Percentiles rank a stretch among this genome's conserved stretches.
These are phyloP conservation scores for Camponotus pennsylvanicus DNA, from an alignment of 1,140 invertebrate species.

Conservation along the genomic window DNA sequence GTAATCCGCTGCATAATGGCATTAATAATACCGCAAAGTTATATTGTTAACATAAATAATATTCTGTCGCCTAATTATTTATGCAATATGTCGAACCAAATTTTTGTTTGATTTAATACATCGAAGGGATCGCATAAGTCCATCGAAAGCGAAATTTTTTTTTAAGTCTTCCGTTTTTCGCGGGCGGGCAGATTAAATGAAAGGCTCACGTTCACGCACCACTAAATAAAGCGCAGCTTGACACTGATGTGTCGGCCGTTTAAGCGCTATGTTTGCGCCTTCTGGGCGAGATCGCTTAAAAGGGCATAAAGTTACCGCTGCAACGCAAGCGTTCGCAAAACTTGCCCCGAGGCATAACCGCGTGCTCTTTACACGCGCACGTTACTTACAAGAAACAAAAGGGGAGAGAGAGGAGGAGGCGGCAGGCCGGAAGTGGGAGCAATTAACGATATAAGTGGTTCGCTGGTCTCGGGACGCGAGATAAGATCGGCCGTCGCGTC, in stretches of 20 bases:
- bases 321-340: slow-evolving; percentile 38
- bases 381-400: slow-evolving; percentile 39
- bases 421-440: slow-evolving; percentile 84
- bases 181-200: slow-evolving; percentile 1
- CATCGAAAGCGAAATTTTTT: neutral
- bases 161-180: neutral
- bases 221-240: neutral
- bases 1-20: slow-evolving; percentile 53
- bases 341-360: slow-evolving; percentile 66
- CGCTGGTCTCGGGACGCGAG: slow-evolving; percentile 80
- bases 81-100: slow-evolving; percentile 7
- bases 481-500: slow-evolving; percentile 80
- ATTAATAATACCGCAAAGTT: slow-evolving; percentile 47
- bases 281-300: slow-evolving; percentile 64
- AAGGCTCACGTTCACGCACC: neutral
- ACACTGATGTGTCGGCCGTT: slow-evolving; percentile 26
- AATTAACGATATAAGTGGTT: slow-evolving; percentile 87
- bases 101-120: slow-evolving; percentile 17
- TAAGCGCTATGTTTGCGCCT: slow-evolving; percentile 53
- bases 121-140: neutral
- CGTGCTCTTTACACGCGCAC: slow-evolving; percentile 64
- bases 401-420: slow-evolving; percentile 11
- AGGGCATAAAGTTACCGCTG: slow-evolving; percentile 63
- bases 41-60: slow-evolving; percentile 55
- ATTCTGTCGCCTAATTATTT: slow-evolving; percentile 28